A percentile compares a stretch with the other conserved stretches of the same genome.
Conservation (phyloP, 1,140 invertebrate species). For the Bombus pyrosoma region DNA sequence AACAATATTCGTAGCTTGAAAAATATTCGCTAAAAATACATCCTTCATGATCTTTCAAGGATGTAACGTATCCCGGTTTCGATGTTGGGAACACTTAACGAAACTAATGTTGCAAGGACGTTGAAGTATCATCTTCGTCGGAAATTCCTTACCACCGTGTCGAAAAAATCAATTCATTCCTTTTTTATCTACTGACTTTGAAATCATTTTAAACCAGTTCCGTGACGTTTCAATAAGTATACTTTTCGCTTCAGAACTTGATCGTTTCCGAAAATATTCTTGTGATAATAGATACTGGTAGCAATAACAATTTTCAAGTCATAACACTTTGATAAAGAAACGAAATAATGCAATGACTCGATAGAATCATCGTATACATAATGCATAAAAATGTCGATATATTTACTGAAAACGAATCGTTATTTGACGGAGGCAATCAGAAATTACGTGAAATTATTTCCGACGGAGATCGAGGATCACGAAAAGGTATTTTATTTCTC, state of each 20-base stretch:
- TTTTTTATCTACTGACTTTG: neutral
- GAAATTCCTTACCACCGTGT: neutral
- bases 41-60: no score
- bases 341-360: neutral
- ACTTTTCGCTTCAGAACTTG: neutral
- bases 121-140: neutral
- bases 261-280: neutral
- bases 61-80: neutral
- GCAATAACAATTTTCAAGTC: neutral
- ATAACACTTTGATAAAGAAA: neutral
- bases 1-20: neutral
- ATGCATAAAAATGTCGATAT: neutral
- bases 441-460: conserved; percentile 25
- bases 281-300: neutral
- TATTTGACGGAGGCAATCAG: neutral
- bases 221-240: neutral
- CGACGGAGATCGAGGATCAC: neutral
- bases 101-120: neutral
- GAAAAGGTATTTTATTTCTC: conserved; percentile 59
- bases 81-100: neutral
- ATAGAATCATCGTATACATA: neutral
- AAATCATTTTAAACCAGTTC: neutral
- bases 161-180: neutral
- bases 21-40: neutral
- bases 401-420: neutral